Evolutionary conservation across 2,888 invertebrate species (phyloP), one percentile per base, ranked within the genome.

Genomic region (Melitaea athalia): DNA sequence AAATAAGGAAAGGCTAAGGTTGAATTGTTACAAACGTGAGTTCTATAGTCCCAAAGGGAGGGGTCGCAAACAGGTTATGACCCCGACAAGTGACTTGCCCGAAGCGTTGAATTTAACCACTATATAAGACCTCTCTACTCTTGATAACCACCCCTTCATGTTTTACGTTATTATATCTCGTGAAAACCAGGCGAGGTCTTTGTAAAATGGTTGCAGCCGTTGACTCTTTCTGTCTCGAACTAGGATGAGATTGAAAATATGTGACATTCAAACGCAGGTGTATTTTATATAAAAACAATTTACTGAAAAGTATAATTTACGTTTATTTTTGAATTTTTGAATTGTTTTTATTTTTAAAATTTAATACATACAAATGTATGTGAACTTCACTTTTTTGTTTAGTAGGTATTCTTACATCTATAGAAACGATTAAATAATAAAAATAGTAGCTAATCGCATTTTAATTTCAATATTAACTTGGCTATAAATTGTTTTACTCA

Each of bases 41-140:
- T 80, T 80, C 80, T 79, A 83, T 83, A 85, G 84, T 87, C 88
- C 87, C 88, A 82, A 80, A 86, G 89, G 86, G 90, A 89, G 88
- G 91, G 92, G 92, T 91, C 92, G 89, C 90, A 90, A 91, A 91
- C 92, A 92, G 92, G 92, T 91, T 92, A 91, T 92, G 92, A 92
- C 92, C 92, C 88, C 91, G 89, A 90, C 91, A 88, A 92, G 89
- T 91, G 89, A 89, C 91, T 91, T 85, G 91, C 86, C 88, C 86
- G 86, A 86, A 89, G 88, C 87, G 85, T 87, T 83, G 81, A 78
- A 83, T 80, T 77, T 79, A 81, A 80, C 92, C 88, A 89, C 74
- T 71, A 70, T 75, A 59, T 67, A 80, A 87, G 90, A 87, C 73
- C 89, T 77, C 79, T 76, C 75, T 75, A 75, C 72, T 74, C 75